Evolutionary conservation across 2,797 vertebrate genomes (phyloP), one percentile per base, ranked within the genome.

Genomic region (Thaleichthys pacificus): DNA sequence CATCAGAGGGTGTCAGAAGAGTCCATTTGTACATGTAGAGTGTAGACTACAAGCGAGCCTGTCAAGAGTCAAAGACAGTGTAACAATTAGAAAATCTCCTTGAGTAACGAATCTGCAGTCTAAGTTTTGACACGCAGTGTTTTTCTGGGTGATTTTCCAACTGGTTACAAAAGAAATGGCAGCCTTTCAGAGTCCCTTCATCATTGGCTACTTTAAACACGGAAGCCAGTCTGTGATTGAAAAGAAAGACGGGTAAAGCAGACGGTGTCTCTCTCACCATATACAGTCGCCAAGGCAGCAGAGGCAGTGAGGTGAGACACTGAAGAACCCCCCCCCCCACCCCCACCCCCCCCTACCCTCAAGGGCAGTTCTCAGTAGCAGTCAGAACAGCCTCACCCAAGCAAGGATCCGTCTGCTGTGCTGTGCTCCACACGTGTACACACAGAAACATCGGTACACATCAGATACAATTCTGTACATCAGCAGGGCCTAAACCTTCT

Each of bases 401-500:
- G 77, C 76, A 80, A 11, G 62, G 38, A 49, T 62, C 26, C 61
- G 24, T n/a, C 22, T 60, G 21, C 22, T 65, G 24, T 35, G 7
- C 19, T 64, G 69, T 71, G 62, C 80, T 81, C 70, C 76, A 80
- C 81, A 87, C 75, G 30, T 69, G 69, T 88, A 82, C 79, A 84
- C 82, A 89, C 77, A 83, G 68, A 81, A 77, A 79, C 58, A 77
- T 64, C 56, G 68, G 67, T 81, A 79, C 86, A 82, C 86, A 54
- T 70, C 2, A 65, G 12, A 38, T 60, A 58, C 54, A 89, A 71
- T 79, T 89, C 78, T 91, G 85, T 88, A 90, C 88, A 91, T 93
- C 90, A 90, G 92, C 89, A 93, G 91, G 91, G 89, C 42, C 75
- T 5, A 79, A 89, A 80, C 79, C 79, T 79, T 81, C 68, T 79